Evolutionary conservation across 2,797 vertebrate genomes (phyloP), one percentile per base, ranked within the genome.

Genomic region (Philypnodon macrostomus): DNA sequence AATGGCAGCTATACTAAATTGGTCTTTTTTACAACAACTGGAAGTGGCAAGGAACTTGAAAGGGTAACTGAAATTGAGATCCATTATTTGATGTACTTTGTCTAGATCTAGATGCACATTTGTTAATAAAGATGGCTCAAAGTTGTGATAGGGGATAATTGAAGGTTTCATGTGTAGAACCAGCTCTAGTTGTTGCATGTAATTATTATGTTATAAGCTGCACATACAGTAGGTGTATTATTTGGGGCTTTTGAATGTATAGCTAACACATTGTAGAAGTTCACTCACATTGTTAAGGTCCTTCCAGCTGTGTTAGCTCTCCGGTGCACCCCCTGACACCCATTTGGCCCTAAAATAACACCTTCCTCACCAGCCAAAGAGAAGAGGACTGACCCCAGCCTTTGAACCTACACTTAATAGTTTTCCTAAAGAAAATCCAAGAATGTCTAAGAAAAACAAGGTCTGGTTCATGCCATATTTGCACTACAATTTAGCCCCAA

Each of bases 321-420:
- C 58, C 19, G 18, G 47, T 44, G 51, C 47, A 63, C 48, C 66
- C 73, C 53, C 63, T 68, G 59, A 70, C 73, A 77, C 69, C 80
- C 81, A 77, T 84, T 83, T 83, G 78, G 73, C 51, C 67, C 62
- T 82, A 73, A 62, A 76, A 81, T 59, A 83, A 86, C 79, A 83
- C 67, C 59, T 52, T 44, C 13, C 63, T n/a, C 7, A 29, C 51
- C 57, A 67, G 55, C 47, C 56, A 67, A 67, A 59, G 67, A 78
- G 58, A 6, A 54, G 67, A 8, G 33, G 4, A 35, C n/a, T 67
- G 64, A 73, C 63, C 67, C 75, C 62, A 21, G 57, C 63, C 72
- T 79, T 77, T 80, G 55, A 84, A 80, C 63, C 66, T 40, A 16
- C 11, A 30, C 64, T 57, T 70, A 80, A 84, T 77, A 52, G 50